Evolutionary conservation across 2,113 vertebrate species (phyloP), one percentile per base, ranked within the genome.

Genomic region (Chelonoidis abingdonii): DNA sequence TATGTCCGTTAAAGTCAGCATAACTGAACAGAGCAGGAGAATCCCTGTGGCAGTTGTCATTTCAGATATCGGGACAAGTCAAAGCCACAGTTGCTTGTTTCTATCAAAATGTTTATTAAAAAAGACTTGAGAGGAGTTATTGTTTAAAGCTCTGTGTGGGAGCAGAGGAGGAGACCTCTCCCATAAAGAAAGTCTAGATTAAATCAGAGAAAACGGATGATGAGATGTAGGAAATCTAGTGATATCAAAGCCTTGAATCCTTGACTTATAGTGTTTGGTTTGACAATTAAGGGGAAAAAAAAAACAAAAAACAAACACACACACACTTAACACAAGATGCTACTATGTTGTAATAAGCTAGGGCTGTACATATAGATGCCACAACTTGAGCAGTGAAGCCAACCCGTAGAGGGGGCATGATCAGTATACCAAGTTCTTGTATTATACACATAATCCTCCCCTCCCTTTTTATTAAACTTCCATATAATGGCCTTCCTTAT

Each of bases 1-100:
- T 0, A 14, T 6, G 80, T 97, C 89, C 88, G 47, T 88, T 97
- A 85, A 95, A 93, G 87, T 89, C 94, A 94, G 87, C 62, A 95
- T 82, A 97, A 95, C 62, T 0, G 1, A 97, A 91, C 11, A 89
- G 83, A 84, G 84, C 81, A 88, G 54, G 17, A 88, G 75, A 93
- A 97, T 86, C 90, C 94, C 92, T 29, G 49, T 2, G 1, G 90
- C 86, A 94, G 89, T 65, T 90, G 41, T 62, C 94, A 41, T 41
- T 41, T 41, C 89, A 81, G 92, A 91, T 76, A 96, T 84, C 88
- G 83, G 91, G 56, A 90, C 72, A 89, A 93, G 53, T 35, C 1
- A 1, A 91, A 88, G 52, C 4, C 19, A 41, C 57, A 56, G 49
- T 83, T 41, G 13, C 6, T 59, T 27, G 41, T 89, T 93, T 94